phyloP scores from a whole-genome alignment of 2,113 vertebrate genomes.

The Leptobrachium leishanense region DNA sequence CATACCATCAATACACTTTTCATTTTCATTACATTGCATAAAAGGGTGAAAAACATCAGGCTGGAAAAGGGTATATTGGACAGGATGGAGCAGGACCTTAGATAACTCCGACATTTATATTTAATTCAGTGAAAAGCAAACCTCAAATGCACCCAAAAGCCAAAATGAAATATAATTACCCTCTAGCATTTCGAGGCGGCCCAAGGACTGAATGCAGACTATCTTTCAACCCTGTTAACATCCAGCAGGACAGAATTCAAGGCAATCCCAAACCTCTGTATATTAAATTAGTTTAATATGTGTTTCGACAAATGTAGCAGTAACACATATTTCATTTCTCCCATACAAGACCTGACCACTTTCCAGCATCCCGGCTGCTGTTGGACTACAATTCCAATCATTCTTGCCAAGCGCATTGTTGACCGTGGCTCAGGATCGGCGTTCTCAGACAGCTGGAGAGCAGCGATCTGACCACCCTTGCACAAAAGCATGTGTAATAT shows the following conservation, averaged over 20 bases:
- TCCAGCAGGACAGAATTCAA: not conserved
- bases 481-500: constrained; percentile 9
- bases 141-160: not conserved
- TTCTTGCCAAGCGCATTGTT: not conserved
- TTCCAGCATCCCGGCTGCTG: not conserved
- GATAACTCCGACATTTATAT: no score
- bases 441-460: not conserved
- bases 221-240: not conserved
- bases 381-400: not conserved
- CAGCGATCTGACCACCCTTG: constrained; percentile 4
- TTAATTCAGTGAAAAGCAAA: no score
- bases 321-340: not conserved
- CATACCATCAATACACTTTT: no score
- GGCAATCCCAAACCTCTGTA: not conserved
- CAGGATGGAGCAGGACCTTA: no score
- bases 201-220: not conserved
- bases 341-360: not conserved
- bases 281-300: constrained; percentile 3
- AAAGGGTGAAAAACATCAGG: no score
- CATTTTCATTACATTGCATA: no score
- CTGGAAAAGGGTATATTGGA: no score
- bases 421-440: not conserved
- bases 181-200: not conserved
- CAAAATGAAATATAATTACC: not conserved
- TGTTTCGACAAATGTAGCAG: not conserved